Base-by-base conservation (phyloP, 2,888 invertebrate genomes). In the Drosophila affinis region DNA sequence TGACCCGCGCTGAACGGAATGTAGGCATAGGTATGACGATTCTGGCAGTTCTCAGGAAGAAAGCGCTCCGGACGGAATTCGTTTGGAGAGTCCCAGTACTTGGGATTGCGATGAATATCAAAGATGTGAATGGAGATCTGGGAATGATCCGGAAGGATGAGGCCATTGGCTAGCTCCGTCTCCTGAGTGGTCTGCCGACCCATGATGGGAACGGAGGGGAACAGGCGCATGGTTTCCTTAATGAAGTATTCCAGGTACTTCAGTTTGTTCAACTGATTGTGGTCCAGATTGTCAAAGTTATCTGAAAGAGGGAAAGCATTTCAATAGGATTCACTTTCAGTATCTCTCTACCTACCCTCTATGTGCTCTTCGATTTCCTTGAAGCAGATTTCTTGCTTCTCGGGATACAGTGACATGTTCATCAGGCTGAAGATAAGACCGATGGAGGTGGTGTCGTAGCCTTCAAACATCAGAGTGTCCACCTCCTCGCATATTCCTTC, bases 401-500 rank as follows among this genome's bases (percentile, higher is more conserved):
- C 65, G 4, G 87, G 81, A 62, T 81, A 65, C 5, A 78, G 49
- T 1, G 88, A 75, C 21, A 90, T 72, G 47, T 81, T 82, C 62
- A 84, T 77, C 1, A 90, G 70, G 3, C 72, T 70, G 45, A 88
- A 78, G 54, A 81, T 81, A 4, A 90, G 65, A 18, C 76, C 77
- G 79, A 89, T 90, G 0, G 89, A 90, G 21, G 89, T 90, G 4
- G 86, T 88, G 29, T 87, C 88, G 17, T 80, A 87, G 0, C 87
- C 87, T 55, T 83, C 86, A 54, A 83, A 88, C 94, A 95, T 94
- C 81, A 95, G 95, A 0, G 95, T 95, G 73, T 95, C 94, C 0
- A 95, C 95, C 92, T 95, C 95, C 86, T 95, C 94, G n/a, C 39
- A 39, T n/a, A 39, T 39, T 0, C 39, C 39, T 3, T 14, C 39